Evolutionary conservation across 2,888 invertebrate genomes (phyloP).

Genomic region (Junonia oenone): DNA sequence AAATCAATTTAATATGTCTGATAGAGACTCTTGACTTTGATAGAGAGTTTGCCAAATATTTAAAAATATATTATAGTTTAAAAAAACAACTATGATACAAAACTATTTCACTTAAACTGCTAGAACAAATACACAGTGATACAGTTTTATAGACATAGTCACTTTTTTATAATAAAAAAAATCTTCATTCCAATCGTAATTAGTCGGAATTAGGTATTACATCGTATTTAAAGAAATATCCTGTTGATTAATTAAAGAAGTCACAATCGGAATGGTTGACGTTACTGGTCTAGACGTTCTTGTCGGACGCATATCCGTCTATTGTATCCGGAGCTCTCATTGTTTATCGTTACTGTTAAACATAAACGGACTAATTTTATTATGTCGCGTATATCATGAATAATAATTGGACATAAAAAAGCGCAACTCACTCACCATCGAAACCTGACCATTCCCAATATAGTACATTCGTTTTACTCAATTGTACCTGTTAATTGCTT

Average conservation of each 20-base stretch:
- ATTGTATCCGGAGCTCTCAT: constrained; percentile 60
- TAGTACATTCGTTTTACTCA: background rate
- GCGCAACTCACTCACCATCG: background rate
- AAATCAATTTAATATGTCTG: no score
- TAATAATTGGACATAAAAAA: background rate
- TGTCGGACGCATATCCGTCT: constrained; percentile 56
- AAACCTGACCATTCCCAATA: background rate
- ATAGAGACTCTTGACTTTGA: no score
- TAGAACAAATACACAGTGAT: no score
- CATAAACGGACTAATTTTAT: constrained; percentile 41
- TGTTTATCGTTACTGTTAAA: constrained; percentile 43
- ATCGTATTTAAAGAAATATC: no score
- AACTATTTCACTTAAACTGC: no score
- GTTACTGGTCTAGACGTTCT: constrained; percentile 53
- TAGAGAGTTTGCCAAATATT: no score
- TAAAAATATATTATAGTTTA: no score
- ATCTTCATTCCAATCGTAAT: background rate
- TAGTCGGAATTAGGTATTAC: no score
- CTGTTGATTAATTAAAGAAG: constrained; percentile 32
- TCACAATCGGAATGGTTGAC: constrained; percentile 50
- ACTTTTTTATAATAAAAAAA: no score
- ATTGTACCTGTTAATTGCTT: background rate
- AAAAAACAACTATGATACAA: no score
- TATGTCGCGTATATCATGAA: constrained; percentile 1
- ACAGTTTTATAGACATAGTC: no score